Evolutionary conservation across 2,797 vertebrate species (phyloP), one percentile per base, ranked within the genome.

Genomic region (Microchirus variegatus): DNA sequence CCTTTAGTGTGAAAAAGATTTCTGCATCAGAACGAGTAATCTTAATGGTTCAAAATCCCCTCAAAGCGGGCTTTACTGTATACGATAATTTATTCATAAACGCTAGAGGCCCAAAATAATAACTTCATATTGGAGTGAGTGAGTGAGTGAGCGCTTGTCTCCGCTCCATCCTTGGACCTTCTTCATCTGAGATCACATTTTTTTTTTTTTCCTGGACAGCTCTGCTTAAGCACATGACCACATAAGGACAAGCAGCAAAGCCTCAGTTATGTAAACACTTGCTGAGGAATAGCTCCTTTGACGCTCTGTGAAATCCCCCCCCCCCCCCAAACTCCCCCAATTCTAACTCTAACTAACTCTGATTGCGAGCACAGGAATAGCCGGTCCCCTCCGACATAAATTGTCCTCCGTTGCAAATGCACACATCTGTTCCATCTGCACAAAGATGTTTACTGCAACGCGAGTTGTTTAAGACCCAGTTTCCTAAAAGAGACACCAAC

Each of bases 161-260:
- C 46, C 12, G 52, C 79, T 80, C 80, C 77, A 73, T 89, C 73
- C 71, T 80, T 54, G 75, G 77, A 52, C 51, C 67, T 62, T 74
- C 77, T 75, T 81, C 59, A 49, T 74, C 52, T 38, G 80, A 68
- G 81, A 84, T 82, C 76, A 62, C 5, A 37, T 84, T 86, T 80
- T 76, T 71, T 63, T 70, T 87, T 31, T 22, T 88, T 83, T 84
- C 74, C 78, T 81, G 78, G 85, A 81, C 70, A 62, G 77, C 76
- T 86, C 77, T 67, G 68, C 74, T 70, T 26, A 58, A 83, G 75
- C 80, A 78, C 83, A 91, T 91, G 87, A 90, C 93, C 92, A 93
- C 93, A 93, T 93, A 93, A 93, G 92, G 93, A 85, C 82, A 89
- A 83, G 90, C 79, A 77, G 87, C 63, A 31, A 77, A 75, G 80